Conservation (phyloP, 2,113 vertebrate genomes). For the Carettochelys insculpta region DNA sequence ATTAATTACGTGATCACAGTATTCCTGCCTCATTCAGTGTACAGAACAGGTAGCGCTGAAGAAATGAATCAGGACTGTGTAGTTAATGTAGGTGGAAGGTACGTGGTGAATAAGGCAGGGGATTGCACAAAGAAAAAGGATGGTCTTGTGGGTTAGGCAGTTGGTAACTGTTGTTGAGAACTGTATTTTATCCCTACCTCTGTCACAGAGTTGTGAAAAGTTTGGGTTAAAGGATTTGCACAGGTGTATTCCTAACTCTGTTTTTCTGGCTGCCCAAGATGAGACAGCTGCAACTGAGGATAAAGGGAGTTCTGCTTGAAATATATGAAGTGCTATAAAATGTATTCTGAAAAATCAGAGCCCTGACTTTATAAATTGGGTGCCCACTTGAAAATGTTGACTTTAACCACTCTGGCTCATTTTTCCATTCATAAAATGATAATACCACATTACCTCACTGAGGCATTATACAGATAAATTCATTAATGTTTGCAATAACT, state of each 20-base stretch:
- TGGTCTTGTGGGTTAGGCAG: neutral
- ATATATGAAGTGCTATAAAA: neutral
- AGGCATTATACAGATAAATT: neutral
- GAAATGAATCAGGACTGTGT: neutral
- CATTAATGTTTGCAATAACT: neutral
- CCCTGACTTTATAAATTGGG: conserved; percentile 11
- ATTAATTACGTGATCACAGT: neutral
- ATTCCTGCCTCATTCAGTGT: neutral
- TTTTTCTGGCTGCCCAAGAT: neutral
- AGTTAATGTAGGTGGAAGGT: neutral
- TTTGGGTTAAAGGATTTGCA: too few species aligned
- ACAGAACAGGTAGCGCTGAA: neutral
- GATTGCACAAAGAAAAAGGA: neutral
- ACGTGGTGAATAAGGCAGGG: conserved; percentile 1
- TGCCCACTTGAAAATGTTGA: neutral
- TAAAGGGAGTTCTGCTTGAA: neutral
- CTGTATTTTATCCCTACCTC: neutral
- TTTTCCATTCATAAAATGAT: neutral
- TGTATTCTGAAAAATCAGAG: neutral
- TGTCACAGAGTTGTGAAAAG: neutral
- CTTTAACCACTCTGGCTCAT: neutral
- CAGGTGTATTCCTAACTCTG: neutral
- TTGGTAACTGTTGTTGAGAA: conserved; percentile 38
- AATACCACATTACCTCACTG: neutral
- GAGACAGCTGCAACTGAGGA: conserved; percentile 48